Conservation (phyloP, 2,113 vertebrate genomes). For the Misgurnus anguillicaudatus region DNA sequence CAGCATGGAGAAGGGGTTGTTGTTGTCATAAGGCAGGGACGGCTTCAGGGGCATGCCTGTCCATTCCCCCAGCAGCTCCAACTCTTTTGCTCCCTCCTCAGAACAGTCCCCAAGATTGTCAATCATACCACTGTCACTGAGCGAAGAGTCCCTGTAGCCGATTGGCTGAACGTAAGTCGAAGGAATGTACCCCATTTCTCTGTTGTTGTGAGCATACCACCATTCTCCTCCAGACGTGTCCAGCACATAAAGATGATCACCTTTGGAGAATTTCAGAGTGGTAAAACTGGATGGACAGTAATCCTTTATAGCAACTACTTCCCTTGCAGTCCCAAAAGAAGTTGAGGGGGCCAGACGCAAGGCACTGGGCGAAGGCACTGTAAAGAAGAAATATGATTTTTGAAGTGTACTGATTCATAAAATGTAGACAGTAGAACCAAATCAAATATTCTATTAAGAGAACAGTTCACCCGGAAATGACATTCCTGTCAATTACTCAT, state of each 20-base stretch:
- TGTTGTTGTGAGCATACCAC: conserved; percentile 99
- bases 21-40: conserved; percentile 62
- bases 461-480: background rate
- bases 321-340: conserved; percentile 85
- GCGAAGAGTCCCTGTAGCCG: conserved; percentile 80
- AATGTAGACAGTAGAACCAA: background rate
- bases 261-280: conserved; percentile 93
- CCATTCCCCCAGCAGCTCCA: conserved; percentile 85
- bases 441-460: background rate
- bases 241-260: conserved; percentile 90
- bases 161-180: conserved; percentile 90
- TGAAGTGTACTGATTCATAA: background rate
- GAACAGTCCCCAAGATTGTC: conserved; percentile 85
- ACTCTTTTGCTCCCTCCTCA: conserved; percentile 81
- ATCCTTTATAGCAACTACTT: conserved; percentile 94
- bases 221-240: conserved; percentile 93
- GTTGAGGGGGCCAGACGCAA: conserved; percentile 83
- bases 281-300: conserved; percentile 94
- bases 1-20: conserved; percentile 80
- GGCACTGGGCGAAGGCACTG: conserved; percentile 98
- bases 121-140: conserved; percentile 93
- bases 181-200: conserved; percentile 96
- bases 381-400: conserved; percentile 36
- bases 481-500: background rate
- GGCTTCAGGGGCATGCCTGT: conserved; percentile 70